Evolutionary conservation across 2,113 vertebrate species (phyloP).

Genomic region (Esox niger): DNA sequence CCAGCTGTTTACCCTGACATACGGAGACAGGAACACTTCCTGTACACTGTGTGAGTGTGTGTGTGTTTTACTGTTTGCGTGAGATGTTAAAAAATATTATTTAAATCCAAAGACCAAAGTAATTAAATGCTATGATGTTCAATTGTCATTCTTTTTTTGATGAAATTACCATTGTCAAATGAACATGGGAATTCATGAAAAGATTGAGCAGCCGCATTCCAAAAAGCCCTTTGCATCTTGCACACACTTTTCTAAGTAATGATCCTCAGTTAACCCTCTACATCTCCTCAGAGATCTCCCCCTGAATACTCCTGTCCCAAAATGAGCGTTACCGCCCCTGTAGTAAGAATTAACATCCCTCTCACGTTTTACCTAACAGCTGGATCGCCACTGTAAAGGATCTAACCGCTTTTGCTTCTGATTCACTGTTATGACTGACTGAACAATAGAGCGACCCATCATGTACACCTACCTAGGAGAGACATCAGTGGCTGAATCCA

Average conservation of each 20-base stretch:
- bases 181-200: neutral
- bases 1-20: neutral
- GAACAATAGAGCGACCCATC: too few relatives aligned
- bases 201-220: neutral
- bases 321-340: neutral
- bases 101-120: too few relatives aligned
- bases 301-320: neutral
- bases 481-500: too few relatives aligned
- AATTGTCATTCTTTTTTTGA: neutral
- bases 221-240: neutral
- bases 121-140: neutral
- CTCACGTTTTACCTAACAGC: neutral
- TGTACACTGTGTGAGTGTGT: too few relatives aligned
- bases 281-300: neutral
- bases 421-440: too few relatives aligned
- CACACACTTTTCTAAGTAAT: neutral
- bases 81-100: too few relatives aligned
- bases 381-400: too few relatives aligned
- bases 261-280: neutral
- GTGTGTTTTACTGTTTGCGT: too few relatives aligned
- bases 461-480: too few relatives aligned
- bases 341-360: neutral
- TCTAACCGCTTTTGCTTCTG: too few relatives aligned
- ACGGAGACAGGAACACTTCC: neutral
- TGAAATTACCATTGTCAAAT: neutral